Evolutionary conservation across 2,113 vertebrate species (phyloP), one percentile per base, ranked within the genome.

Genomic region (Rhinogobius similis): DNA sequence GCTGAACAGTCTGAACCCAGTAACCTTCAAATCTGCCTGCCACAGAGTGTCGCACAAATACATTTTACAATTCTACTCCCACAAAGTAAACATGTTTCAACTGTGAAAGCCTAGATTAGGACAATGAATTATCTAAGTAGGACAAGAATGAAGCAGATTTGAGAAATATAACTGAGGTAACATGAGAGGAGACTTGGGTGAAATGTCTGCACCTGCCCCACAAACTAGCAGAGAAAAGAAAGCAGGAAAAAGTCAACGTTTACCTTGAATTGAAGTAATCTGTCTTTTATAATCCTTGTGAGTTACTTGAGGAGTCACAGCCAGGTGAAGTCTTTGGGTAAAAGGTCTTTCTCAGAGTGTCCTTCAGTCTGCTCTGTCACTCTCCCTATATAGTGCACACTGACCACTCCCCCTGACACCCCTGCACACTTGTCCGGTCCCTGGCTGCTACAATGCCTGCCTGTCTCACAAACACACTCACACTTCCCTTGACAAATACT

Each of bases 331-430:
- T 63, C 70, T 62, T 63, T 27, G 66, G 39, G 38, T 64, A 71
- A 70, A 85, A 78, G 65, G 73, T 82, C 65, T 46, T 62, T 10
- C 62, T 72, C 71, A 21, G 23, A 48, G n/a, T 72, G 36, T 50
- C 46, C 48, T 74, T 80, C 68, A 61, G 23, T 79, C 83, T 86
- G 77, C 69, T 79, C 81, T 68, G 72, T 67, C 76, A 78, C 61
- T 48, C 72, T 80, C 85, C 82, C 83, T 91, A 81, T 91, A 90
- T 90, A 90, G 77, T 14, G 21, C 65, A 14, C 58, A 27, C 59
- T 66, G 84, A 81, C 88, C 89, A 86, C 89, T 84, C 90, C 90
- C 32, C 67, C 62, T 2, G 16, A 20, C 67, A 67, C 72, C 55
- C 69, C 61, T 29, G 20, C 62, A 10, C 38, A 27, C 68, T 68